Conservation (phyloP, 2,797 vertebrate genomes). For the Ctenopoma kingsleyae region DNA sequence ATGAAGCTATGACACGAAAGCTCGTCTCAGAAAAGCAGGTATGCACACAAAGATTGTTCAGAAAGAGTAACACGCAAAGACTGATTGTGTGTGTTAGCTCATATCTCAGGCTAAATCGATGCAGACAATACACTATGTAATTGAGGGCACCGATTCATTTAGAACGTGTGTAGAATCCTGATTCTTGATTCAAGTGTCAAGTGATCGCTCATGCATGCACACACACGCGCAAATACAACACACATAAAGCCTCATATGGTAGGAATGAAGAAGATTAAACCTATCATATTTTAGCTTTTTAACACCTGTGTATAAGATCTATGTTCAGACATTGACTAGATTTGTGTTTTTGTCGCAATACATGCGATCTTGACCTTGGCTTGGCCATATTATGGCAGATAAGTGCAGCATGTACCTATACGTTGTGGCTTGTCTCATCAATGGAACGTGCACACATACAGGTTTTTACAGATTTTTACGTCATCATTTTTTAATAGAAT, state of each 20-base stretch:
- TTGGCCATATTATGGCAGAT: not conserved
- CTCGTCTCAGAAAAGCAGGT: constrained; percentile 23
- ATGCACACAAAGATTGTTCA: constrained; percentile 13
- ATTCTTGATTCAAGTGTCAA: constrained; percentile 30
- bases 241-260: not conserved
- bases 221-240: not conserved
- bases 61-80: constrained; percentile 13
- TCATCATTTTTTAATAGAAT: too few relatives aligned
- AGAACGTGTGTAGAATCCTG: constrained; percentile 43
- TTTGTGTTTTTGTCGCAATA: too few relatives aligned
- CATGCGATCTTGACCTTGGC: too few relatives aligned
- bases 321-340: too few relatives aligned
- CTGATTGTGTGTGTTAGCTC: constrained; percentile 24
- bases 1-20: constrained; percentile 32
- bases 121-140: constrained; percentile 59
- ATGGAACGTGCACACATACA: too few relatives aligned
- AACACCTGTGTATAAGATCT: too few relatives aligned
- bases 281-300: not conserved
- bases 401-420: not conserved
- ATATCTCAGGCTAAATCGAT: constrained; percentile 56
- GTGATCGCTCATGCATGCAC: not conserved
- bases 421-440: too few relatives aligned
- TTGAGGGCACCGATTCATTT: constrained; percentile 51
- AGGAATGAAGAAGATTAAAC: not conserved
- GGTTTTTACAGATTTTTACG: too few relatives aligned